phyloP scores from a whole-genome alignment of 2,888 invertebrate genomes.

The Anaspis maculata region DNA sequence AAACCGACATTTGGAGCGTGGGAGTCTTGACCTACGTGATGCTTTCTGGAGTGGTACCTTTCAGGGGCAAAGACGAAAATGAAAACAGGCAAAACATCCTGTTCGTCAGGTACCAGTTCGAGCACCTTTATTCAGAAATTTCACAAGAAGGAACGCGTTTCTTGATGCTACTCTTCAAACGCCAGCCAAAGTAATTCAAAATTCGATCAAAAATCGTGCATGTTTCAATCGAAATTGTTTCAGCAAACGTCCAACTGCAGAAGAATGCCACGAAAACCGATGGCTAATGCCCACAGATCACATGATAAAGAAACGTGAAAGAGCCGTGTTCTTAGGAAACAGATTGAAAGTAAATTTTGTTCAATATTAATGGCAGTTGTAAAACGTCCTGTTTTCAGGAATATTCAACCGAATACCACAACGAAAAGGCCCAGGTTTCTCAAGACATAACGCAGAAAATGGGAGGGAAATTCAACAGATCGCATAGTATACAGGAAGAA shows the following conservation, averaged over 20 bases:
- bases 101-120: conserved; percentile 87
- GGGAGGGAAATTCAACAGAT: conserved; percentile 56
- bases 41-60: conserved; percentile 88
- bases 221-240: conserved; percentile 23
- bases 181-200: conserved; percentile 75
- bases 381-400: conserved; percentile 44
- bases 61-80: conserved; percentile 69
- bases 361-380: neutral
- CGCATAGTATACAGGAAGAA: conserved; percentile 81
- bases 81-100: conserved; percentile 89
- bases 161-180: conserved; percentile 91
- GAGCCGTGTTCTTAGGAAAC: conserved; percentile 77
- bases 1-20: conserved; percentile 93
- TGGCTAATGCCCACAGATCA: conserved; percentile 91
- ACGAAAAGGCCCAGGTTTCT: conserved; percentile 55
- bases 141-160: conserved; percentile 90
- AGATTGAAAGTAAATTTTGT: conserved; percentile 58
- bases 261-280: conserved; percentile 92
- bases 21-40: conserved; percentile 88
- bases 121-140: conserved; percentile 88
- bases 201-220: conserved; percentile 1
- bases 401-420: conserved; percentile 75
- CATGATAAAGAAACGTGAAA: conserved; percentile 86
- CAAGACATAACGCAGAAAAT: conserved; percentile 50
- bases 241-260: conserved; percentile 87